These are phyloP conservation scores for Sycophaga agraensis DNA, from an alignment of 1,140 invertebrate species.

Conservation along the genomic window DNA sequence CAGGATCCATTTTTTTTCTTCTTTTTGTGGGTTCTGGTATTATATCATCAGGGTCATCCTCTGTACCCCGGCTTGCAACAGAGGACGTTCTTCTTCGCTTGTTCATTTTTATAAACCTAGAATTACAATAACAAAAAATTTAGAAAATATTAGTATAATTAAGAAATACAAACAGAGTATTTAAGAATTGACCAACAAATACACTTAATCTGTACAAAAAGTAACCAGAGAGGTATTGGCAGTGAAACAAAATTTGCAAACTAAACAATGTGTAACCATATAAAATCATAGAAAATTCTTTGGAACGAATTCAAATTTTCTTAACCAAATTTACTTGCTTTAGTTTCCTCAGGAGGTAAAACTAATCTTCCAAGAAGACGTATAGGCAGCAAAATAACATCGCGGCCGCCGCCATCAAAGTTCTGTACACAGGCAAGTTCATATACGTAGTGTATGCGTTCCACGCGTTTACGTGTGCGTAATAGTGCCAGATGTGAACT, in stretches of 20 bases:
- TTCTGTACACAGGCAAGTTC: constrained; percentile 6
- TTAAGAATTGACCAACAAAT: constrained; percentile 20
- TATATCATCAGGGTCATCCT: constrained; percentile 59
- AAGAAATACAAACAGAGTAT: not conserved
- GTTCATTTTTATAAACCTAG: constrained; percentile 56
- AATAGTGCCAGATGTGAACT: constrained; percentile 4
- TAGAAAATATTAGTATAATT: constrained; percentile 10
- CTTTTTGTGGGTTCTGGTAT: constrained; percentile 56
- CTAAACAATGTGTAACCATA: constrained; percentile 9
- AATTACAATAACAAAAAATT: constrained; percentile 1
- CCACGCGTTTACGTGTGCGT: not conserved
- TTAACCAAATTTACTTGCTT: constrained; percentile 6
- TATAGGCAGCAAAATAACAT: constrained; percentile 23
- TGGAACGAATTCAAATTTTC: constrained; percentile 1
- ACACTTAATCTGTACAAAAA: no score
- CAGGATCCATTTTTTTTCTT: constrained; percentile 60
- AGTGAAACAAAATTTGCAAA: constrained; percentile 12
- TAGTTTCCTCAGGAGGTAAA: not conserved
- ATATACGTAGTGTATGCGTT: not conserved
- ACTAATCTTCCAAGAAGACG: constrained; percentile 13
- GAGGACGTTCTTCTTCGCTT: constrained; percentile 70
- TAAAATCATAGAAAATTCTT: not conserved
- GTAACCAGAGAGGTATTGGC: no score
- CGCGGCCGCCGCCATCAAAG: constrained; percentile 26
- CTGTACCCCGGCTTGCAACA: constrained; percentile 67